phyloP scores from a whole-genome alignment of 1,140 invertebrate genomes.

The Rhizoglyphus robini region DNA sequence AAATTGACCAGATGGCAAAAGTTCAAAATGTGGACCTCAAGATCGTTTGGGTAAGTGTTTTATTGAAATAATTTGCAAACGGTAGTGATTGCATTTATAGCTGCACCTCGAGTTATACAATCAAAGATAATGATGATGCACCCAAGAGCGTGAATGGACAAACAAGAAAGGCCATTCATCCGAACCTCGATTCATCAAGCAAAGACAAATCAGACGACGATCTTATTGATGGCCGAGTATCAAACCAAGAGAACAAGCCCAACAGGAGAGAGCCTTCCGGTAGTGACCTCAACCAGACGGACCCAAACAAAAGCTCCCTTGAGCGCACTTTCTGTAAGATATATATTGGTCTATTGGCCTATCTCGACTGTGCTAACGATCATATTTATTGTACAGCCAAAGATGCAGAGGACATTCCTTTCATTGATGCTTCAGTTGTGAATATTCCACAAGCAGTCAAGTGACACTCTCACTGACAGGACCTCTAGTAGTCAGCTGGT shows the following conservation, averaged over 20 bases:
- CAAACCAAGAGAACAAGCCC: not conserved
- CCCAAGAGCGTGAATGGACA: not conserved
- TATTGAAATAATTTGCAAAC: not conserved
- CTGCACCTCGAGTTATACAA: constrained; percentile 8
- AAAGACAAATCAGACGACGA: not conserved
- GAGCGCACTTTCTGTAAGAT: not conserved
- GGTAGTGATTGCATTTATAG: not conserved
- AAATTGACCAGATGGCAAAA: not conserved
- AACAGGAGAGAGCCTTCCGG: not conserved
- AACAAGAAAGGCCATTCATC: not conserved
- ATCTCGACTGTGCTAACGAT: not conserved
- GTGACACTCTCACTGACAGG: not conserved
- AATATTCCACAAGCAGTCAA: not conserved
- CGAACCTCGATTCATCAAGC: not conserved
- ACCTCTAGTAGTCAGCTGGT: too few species aligned
- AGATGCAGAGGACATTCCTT: not conserved
- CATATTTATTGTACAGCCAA: not conserved
- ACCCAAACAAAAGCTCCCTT: not conserved
- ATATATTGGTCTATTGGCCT: not conserved
- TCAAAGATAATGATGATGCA: constrained; percentile 3
- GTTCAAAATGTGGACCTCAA: not conserved
- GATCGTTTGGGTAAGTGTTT: constrained; percentile 9
- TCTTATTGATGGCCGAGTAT: not conserved
- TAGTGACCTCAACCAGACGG: not conserved
- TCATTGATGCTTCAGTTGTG: constrained; percentile 4